phyloP scores from a whole-genome alignment of 2,113 vertebrate species.

The Gallinago paraguaiae region DNA sequence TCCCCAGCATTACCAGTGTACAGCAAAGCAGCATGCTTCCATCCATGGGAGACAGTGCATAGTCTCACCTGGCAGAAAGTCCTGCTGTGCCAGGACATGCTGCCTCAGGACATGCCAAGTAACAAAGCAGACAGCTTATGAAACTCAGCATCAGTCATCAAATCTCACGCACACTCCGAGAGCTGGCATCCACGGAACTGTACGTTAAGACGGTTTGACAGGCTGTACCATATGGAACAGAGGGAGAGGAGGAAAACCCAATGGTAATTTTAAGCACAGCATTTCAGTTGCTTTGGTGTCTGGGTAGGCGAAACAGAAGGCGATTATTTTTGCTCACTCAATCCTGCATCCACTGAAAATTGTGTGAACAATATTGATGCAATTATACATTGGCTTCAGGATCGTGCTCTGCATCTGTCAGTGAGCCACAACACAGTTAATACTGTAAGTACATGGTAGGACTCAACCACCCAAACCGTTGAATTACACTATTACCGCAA shows the following conservation, averaged over 20 bases:
- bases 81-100: neutral
- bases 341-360: neutral
- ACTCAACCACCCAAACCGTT: neutral
- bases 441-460: neutral
- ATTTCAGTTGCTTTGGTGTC: neutral
- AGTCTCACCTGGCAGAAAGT: neutral
- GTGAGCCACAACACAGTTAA: neutral
- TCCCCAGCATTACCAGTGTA: neutral
- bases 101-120: neutral
- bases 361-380: neutral
- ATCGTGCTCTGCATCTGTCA: neutral
- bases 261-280: neutral
- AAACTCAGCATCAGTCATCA: neutral
- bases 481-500: neutral
- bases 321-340: neutral
- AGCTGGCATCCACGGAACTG: neutral
- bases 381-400: neutral
- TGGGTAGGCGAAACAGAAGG: neutral
- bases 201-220: neutral
- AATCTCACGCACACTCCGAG: neutral
- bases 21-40: neutral
- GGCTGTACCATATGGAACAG: neutral
- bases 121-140: neutral
- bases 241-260: neutral
- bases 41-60: neutral